Base-by-base conservation (phyloP, 2,797 vertebrate genomes). In the Eupleurogrammus muticus region DNA sequence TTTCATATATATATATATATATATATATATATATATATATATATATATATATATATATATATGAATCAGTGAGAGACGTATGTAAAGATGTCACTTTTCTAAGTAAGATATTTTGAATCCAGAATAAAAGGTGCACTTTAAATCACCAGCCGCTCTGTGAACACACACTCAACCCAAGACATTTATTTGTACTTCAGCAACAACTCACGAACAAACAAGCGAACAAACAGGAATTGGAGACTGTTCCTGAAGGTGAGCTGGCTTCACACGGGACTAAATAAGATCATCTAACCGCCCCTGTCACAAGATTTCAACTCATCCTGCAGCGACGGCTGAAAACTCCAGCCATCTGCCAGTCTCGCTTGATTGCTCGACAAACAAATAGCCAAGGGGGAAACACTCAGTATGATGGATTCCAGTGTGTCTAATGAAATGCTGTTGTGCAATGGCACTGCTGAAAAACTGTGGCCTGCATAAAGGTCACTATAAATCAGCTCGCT, bases 401-500 rank as follows among this genome's bases (percentile, higher is more conserved):
- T 84, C 77, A 24, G 72, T 66, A 63, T 90, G 90, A 92, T 84
- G 76, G 89, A 93, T 92, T 81, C 85, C 75, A 75, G 73, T 17
- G 66, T 8, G 81, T 60, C 75, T 90, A 87, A 90, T 92, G 90
- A 92, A 91, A 92, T 77, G 84, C 87, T 75, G 80, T 77, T 84
- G 85, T 63, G 68, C 66, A 40, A 69, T 52, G 72, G 67, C 80
- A 70, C 70, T 42, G 69, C 78, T 82, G 90, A 87, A 80, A 82
- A 89, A 87, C 66, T 61, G 77, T 46, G 71, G 82, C 73, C 83
- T 19, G 62, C 76, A 73, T 88, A 92, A 93, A 94, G 90, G 90
- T 92, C 85, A 82, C 77, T 57, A 91, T 90, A 91, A 92, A 93
- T 93, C 90, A 91, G 53, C 20, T 71, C 77, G 59, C 73, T 77